Evolutionary conservation across 2,797 vertebrate species (phyloP), one percentile per base, ranked within the genome.

Genomic region (Fistularia tabacaria): DNA sequence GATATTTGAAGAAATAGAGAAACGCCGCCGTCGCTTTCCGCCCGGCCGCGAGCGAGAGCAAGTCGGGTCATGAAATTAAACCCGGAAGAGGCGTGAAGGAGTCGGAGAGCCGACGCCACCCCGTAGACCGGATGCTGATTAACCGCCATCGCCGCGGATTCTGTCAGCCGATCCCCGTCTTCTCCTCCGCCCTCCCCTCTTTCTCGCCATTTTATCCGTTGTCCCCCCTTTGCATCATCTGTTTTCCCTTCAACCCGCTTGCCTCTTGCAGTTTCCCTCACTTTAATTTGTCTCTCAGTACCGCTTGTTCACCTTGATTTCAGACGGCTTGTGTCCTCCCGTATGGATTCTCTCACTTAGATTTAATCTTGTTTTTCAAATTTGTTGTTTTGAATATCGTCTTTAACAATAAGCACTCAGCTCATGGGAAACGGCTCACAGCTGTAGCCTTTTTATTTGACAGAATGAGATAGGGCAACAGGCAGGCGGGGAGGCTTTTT

Each of bases 31-130:
- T 9, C 7, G 6, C 10, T 14, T 39, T 38, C 38, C 13, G 37
- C 15, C n/a, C 1, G 10, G 13, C 7, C 12, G 1, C 9, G n/a
- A n/a, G 15, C 13, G 46, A 48, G 46, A 51, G 41, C 54, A 39
- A 37, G 44, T 61, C 62, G 57, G 68, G 70, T 58, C 60, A 55
- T 10, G 1, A 38, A 62, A 57, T 66, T 49, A 72, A 57, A 58
- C 57, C 62, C 56, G 57, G 55, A 56, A 66, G 69, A 51, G 64
- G 51, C 60, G 72, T 66, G 68, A 63, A 79, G 80, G 83, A 48
- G 74, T 85, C 74, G 75, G 77, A 69, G 55, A 48, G 75, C 76
- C 71, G 74, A 57, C 58, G 72, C 84, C 79, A 88, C 80, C 85
- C 79, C 56, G 57, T 44, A 69, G 84, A 79, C 77, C 76, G 75